Evolutionary conservation across 2,113 vertebrate species (phyloP).

Genomic region (Nasalis larvatus): DNA sequence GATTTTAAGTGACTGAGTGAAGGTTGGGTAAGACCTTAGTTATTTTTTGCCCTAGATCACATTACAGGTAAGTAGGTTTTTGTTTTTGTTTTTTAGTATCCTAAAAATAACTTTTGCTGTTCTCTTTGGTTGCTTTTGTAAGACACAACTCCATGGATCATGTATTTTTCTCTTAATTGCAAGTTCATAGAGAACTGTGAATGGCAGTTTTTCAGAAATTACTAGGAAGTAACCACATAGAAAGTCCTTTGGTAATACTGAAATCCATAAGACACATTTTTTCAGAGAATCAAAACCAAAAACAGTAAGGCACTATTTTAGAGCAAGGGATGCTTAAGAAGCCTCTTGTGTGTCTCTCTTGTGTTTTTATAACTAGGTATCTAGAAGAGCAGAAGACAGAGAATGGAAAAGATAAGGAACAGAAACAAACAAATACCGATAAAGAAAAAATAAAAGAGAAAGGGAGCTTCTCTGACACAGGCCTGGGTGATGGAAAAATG

Average conservation of each 20-base stretch:
- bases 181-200: conserved; percentile 40
- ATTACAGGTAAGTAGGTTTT: conserved; percentile 80
- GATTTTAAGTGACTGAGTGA: conserved; percentile 87
- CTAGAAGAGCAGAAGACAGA: conserved; percentile 94
- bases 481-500: conserved; percentile 82
- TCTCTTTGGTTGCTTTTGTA: conserved; percentile 63
- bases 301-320: neutral
- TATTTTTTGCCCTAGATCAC: conserved; percentile 77
- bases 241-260: conserved; percentile 47
- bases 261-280: conserved; percentile 42
- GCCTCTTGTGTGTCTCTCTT: conserved; percentile 67
- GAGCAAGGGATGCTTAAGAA: conserved; percentile 35
- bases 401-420: conserved; percentile 90
- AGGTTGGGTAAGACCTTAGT: conserved; percentile 86
- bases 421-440: conserved; percentile 86
- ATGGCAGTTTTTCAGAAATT: conserved; percentile 19
- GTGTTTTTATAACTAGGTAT: conserved; percentile 87
- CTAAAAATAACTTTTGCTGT: conserved; percentile 58
- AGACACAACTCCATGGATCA: neutral
- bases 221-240: conserved; percentile 38
- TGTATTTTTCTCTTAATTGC: conserved; percentile 51
- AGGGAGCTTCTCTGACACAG: conserved; percentile 84
- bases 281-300: conserved; percentile 46
- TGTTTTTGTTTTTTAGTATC: conserved; percentile 66
- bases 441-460: conserved; percentile 90